Base-by-base conservation (phyloP, 2,113 vertebrate genomes). In the Circaetus gallicus region DNA sequence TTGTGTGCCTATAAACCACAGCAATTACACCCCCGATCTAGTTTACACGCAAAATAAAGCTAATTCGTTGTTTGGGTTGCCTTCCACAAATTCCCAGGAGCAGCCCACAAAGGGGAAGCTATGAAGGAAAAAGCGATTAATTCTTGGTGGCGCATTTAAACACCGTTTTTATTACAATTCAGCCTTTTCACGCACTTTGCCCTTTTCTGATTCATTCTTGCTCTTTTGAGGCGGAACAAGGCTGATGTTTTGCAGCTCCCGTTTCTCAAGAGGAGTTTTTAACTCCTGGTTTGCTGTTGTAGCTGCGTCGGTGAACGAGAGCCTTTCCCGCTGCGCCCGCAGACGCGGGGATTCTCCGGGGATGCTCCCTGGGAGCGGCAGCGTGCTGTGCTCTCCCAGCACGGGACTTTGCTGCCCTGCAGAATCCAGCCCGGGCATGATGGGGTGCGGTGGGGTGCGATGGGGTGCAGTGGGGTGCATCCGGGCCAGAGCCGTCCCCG, bases 161-260 rank as follows among this genome's bases (percentile, higher is more conserved):
- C 89, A 82, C 90, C 53, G 7, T 69, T 96, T 96, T 97, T 97
- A 97, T 97, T 97, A 76, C 92, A 82, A 45, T 91, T 92, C 95
- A 84, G 87, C 95, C 86, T 93, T 95, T 90, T 92, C 80, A 76
- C 69, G 49, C 95, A 94, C 94, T 96, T 96, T 92, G 89, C 89
- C 95, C 94, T 96, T 96, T 94, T 96, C 92, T 94, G 82, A 97
- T 97, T 97, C 96, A 96, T 94, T 97, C 95, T 69, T 95, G 95
- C 92, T 96, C 95, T 95, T 92, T 94, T 76, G 93, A 95, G 96
- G 92, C 95, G 82, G 95, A 96, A 97, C 85, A 40, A 91, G 87
- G 84, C 83, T 82, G 82, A 94, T 96, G 94, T 76, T 94, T 84
- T 89, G 96, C 96, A 93, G 92, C 76, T 93, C 76, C 85, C 7